phyloP scores from a whole-genome alignment of 2,113 vertebrate species.

The Aythya baeri region DNA sequence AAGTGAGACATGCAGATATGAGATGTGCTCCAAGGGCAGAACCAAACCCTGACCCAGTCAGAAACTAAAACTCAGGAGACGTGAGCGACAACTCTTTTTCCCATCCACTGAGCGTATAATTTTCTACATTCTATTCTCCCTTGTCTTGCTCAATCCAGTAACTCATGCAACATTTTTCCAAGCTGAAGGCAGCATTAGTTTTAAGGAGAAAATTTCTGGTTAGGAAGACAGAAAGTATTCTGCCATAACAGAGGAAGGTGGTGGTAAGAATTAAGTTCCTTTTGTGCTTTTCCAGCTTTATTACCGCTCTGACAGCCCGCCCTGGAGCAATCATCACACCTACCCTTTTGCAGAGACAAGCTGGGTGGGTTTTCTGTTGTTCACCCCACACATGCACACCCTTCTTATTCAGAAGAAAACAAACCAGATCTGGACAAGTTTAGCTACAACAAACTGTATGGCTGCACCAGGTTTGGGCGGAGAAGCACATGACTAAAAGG shows the following conservation, averaged over 20 bases:
- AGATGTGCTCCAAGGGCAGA: constrained; percentile 6
- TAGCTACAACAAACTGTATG: neutral
- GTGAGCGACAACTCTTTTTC: neutral
- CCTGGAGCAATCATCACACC: neutral
- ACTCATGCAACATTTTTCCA: neutral
- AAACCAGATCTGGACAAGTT: neutral
- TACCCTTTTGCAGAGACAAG: neutral
- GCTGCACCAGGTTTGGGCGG: neutral
- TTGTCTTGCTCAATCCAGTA: neutral
- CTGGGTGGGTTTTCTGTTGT: neutral
- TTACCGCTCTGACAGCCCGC: neutral
- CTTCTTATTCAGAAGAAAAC: constrained; percentile 34
- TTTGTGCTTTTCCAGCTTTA: neutral
- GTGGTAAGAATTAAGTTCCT: neutral
- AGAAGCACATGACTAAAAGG: neutral
- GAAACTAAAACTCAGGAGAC: neutral
- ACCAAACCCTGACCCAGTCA: neutral
- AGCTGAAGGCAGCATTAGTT: neutral
- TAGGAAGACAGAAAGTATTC: neutral
- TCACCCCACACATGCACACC: neutral
- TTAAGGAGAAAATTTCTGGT: neutral
- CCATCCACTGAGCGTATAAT: neutral
- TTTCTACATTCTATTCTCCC: neutral
- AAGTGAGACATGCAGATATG: neutral
- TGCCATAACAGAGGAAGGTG: neutral